These are phyloP conservation scores for Eumacrocentrus americanus DNA, from an alignment of 2,888 invertebrate genomes.

Conservation along the genomic window DNA sequence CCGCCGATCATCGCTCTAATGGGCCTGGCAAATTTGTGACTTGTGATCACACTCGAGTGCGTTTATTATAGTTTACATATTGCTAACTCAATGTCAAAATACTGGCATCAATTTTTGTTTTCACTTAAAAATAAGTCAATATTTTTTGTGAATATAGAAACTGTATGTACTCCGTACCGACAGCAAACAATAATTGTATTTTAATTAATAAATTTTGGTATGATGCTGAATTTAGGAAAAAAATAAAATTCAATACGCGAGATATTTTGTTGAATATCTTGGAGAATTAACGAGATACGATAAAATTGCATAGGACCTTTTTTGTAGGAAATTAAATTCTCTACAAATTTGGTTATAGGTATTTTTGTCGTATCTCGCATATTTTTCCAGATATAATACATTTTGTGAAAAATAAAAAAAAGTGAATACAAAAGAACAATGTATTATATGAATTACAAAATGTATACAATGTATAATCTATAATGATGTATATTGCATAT, in stretches of 20 bases:
- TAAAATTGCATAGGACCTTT: neutral
- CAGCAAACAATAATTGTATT: no score
- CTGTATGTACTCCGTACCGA: no score
- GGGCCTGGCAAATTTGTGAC: conserved; percentile 18
- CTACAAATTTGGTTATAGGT: neutral
- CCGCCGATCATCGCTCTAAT: conserved; percentile 25
- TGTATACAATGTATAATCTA: neutral
- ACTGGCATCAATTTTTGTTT: neutral
- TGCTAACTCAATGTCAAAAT: neutral
- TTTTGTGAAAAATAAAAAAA: neutral
- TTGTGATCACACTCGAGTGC: conserved; percentile 1
- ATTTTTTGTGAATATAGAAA: neutral
- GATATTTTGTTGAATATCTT: neutral
- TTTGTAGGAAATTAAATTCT: neutral
- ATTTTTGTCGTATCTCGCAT: neutral
- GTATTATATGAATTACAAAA: neutral
- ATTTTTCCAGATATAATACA: neutral
- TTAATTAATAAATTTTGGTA: no score
- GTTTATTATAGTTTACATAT: neutral
- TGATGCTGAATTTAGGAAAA: no score
- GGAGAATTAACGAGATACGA: neutral
- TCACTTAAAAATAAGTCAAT: neutral
- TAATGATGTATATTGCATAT: neutral
- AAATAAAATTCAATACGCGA: no score
- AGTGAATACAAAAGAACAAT: neutral